Evolutionary conservation across 2,797 vertebrate genomes (phyloP).

Genomic region (Enteromius unitaeniatus): DNA sequence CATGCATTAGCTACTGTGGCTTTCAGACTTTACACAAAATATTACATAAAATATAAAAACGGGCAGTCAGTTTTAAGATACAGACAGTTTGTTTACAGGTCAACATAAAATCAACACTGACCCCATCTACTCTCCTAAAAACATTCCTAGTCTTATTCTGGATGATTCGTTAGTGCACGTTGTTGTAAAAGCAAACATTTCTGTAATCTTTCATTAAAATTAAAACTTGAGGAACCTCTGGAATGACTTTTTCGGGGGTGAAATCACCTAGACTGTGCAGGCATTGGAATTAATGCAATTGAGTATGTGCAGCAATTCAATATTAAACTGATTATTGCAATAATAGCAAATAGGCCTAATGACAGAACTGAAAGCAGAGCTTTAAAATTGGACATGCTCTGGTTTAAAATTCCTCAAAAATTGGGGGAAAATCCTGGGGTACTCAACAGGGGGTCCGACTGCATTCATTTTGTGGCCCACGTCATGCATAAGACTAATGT

Average conservation of each 20-base stretch:
- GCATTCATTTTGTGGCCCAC: not conserved
- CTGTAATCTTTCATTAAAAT: not conserved
- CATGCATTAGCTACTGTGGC: constrained; percentile 9
- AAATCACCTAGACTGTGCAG: not conserved
- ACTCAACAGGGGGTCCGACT: not conserved
- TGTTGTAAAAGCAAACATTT: constrained; percentile 14
- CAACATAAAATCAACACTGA: not conserved
- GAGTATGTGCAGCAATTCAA: not conserved
- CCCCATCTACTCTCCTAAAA: not conserved
- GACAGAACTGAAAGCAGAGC: not conserved
- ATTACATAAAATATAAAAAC: not conserved
- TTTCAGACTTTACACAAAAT: not conserved
- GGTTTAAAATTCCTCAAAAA: not conserved
- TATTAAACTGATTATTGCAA: not conserved
- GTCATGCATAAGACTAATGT: not conserved
- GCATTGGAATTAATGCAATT: not conserved
- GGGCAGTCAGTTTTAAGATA: not conserved
- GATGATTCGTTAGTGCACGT: not conserved
- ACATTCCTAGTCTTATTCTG: not conserved
- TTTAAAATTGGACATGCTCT: not conserved
- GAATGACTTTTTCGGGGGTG: not conserved
- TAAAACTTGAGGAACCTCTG: not conserved
- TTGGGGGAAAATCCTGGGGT: not conserved
- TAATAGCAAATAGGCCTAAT: not conserved
- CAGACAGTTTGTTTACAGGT: not conserved